Evolutionary conservation across 1,140 invertebrate genomes (phyloP).

Genomic region (Idris sp.): DNA sequence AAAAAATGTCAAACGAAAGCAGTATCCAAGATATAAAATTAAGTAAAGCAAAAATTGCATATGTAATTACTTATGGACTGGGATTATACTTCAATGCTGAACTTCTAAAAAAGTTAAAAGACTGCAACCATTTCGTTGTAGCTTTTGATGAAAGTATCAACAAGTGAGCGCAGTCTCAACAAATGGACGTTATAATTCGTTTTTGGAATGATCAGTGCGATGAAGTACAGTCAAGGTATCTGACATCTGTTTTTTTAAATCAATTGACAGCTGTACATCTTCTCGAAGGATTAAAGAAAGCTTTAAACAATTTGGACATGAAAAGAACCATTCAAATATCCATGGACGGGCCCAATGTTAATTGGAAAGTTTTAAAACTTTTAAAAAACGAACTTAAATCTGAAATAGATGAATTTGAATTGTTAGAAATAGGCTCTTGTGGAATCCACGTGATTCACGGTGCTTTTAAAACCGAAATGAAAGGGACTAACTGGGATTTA

Average conservation of each 20-base stretch:
- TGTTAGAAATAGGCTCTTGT: slow-evolving; percentile 51
- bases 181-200: slow-evolving; percentile 18
- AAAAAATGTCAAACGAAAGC: slow-evolving; percentile 16
- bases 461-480: slow-evolving; percentile 48
- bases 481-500: slow-evolving; percentile 36
- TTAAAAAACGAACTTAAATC: slow-evolving; percentile 12
- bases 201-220: slow-evolving; percentile 1
- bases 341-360: slow-evolving; percentile 46
- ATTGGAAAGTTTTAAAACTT: slow-evolving; percentile 22
- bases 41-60: slow-evolving; percentile 16
- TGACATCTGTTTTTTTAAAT: slow-evolving; percentile 22
- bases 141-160: slow-evolving; percentile 21
- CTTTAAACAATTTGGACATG: slow-evolving; percentile 1
- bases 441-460: slow-evolving; percentile 44
- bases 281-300: slow-evolving; percentile 1
- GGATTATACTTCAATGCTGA: slow-evolving; percentile 10
- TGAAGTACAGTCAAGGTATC: slow-evolving; percentile 5
- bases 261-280: slow-evolving; percentile 5
- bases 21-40: slow-evolving; percentile 15
- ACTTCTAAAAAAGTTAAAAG: background rate
- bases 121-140: slow-evolving; percentile 7
- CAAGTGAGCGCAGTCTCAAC: slow-evolving; percentile 10
- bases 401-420: slow-evolving; percentile 1
- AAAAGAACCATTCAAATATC: slow-evolving; percentile 46
- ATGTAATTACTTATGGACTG: slow-evolving; percentile 10